These are phyloP conservation scores for Agrotis ipsilon DNA, from an alignment of 2,888 invertebrate genomes.

Conservation along the genomic window DNA sequence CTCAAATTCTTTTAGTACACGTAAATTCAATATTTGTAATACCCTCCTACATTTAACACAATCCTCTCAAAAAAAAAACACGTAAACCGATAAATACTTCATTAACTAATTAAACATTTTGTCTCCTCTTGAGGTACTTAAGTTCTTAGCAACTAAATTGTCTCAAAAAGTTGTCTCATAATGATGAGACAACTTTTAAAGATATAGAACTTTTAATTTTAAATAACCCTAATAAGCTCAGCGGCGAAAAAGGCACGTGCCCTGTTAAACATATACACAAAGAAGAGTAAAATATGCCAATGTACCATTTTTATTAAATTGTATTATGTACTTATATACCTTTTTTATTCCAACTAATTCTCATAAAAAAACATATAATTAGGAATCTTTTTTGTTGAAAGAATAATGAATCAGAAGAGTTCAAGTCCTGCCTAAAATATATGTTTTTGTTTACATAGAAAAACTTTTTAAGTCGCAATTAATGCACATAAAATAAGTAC, in stretches of 20 bases:
- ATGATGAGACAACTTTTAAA: too few relatives aligned
- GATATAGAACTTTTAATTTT: constrained; percentile 27
- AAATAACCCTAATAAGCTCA: constrained; percentile 26
- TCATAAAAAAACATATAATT: too few relatives aligned
- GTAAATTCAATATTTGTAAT: background rate
- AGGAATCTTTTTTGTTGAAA: too few relatives aligned
- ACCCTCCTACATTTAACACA: background rate
- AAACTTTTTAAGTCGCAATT: too few relatives aligned
- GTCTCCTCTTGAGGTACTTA: background rate
- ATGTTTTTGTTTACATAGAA: too few relatives aligned
- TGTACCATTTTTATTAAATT: background rate
- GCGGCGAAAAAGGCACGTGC: constrained; percentile 21
- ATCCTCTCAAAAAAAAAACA: background rate
- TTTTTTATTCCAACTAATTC: background rate
- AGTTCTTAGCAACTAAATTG: constrained; percentile 3
- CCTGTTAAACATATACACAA: background rate
- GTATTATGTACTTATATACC: background rate
- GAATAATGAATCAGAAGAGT: too few relatives aligned
- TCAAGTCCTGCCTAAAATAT: too few relatives aligned
- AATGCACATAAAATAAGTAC: too few relatives aligned
- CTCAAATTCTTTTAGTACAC: background rate
- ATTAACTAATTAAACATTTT: background rate
- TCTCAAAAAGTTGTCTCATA: too few relatives aligned
- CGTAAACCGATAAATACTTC: background rate
- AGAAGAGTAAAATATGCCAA: background rate